phyloP scores from a whole-genome alignment of 37 sponge, comb jelly and placozoan species.

The Cliona cf. orientalis region DNA sequence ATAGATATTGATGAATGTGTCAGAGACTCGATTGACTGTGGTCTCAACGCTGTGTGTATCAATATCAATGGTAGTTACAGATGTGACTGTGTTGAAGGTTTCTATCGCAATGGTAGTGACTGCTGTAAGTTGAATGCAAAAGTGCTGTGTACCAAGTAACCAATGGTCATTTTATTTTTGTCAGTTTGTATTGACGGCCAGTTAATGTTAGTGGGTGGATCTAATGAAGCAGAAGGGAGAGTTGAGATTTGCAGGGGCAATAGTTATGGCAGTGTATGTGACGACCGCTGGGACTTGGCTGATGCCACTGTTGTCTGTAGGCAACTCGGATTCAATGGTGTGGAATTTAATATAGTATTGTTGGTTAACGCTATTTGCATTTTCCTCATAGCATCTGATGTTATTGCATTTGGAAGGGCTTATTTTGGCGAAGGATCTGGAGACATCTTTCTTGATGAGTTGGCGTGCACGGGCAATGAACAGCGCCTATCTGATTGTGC shows the following conservation, averaged over 20 bases:
- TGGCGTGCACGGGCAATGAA: slow-evolving; percentile 36
- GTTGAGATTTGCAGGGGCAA: slow-evolving; percentile 10
- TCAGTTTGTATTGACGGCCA: slow-evolving; percentile 6
- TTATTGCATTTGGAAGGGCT: not conserved
- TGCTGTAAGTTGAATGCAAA: slow-evolving; percentile 33
- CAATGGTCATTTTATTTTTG: no score
- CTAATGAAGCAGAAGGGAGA: not conserved
- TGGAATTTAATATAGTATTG: no score
- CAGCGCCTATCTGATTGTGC: not conserved
- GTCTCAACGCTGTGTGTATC: slow-evolving; percentile 19
- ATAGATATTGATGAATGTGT: slow-evolving; percentile 55
- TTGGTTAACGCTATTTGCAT: no score
- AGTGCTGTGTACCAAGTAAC: no score
- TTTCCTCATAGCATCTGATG: no score
- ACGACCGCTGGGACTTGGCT: no score
- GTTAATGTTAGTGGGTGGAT: slow-evolving; percentile 5
- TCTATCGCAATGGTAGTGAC: not conserved
- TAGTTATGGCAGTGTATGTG: not conserved
- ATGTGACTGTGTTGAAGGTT: slow-evolving; percentile 53
- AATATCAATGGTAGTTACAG: slow-evolving; percentile 54
- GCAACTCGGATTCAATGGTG: no score
- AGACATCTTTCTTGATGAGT: slow-evolving; percentile 25
- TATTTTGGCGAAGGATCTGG: slow-evolving; percentile 42
- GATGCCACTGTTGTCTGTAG: no score
- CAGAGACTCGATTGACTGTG: slow-evolving; percentile 5